A percentile compares a stretch with the other conserved stretches of the same genome.
phyloP scores from a whole-genome alignment of 2,113 vertebrate genomes.

The Perccottus glenii region DNA sequence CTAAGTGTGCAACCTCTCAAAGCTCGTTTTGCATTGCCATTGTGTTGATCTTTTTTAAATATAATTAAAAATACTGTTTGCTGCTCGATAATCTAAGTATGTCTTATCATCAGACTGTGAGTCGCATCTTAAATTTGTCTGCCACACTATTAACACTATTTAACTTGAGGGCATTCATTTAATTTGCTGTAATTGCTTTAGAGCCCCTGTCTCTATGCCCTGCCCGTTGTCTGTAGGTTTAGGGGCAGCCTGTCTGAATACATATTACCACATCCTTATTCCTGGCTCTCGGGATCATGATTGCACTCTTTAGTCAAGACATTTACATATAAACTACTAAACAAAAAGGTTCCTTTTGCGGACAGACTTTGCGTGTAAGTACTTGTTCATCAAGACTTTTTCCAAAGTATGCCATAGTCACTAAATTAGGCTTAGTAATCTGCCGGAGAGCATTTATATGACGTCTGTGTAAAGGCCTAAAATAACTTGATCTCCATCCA shows the following conservation, averaged over 20 bases:
- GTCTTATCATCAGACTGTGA: conserved; percentile 69
- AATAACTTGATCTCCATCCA: conserved; percentile 17
- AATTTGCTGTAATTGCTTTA: conserved; percentile 76
- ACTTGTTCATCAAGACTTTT: not conserved
- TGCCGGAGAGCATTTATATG: not conserved
- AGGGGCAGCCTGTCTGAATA: conserved; percentile 39
- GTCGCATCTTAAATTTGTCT: conserved; percentile 72
- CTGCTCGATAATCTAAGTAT: conserved; percentile 66
- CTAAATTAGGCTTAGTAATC: conserved; percentile 13
- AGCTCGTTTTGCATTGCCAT: conserved; percentile 67
- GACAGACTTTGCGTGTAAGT: not conserved
- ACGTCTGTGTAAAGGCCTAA: conserved; percentile 7
- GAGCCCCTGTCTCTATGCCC: conserved; percentile 64
- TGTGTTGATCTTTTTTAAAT: conserved; percentile 68
- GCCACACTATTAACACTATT: conserved; percentile 74
- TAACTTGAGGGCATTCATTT: conserved; percentile 75
- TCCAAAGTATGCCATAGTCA: conserved; percentile 1
- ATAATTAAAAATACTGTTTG: conserved; percentile 72
- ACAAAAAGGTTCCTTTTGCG: not conserved
- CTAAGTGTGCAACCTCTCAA: conserved; percentile 63
- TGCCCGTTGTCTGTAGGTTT: conserved; percentile 63
- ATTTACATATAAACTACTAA: not conserved
- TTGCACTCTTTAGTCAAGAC: not conserved
- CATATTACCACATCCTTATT: conserved; percentile 27
- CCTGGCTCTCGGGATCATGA: conserved; percentile 13